A percentile compares a stretch with the other conserved stretches of the same genome.
Conservation (phyloP, 2,113 vertebrate species). For the Cercopithecus mona region DNA sequence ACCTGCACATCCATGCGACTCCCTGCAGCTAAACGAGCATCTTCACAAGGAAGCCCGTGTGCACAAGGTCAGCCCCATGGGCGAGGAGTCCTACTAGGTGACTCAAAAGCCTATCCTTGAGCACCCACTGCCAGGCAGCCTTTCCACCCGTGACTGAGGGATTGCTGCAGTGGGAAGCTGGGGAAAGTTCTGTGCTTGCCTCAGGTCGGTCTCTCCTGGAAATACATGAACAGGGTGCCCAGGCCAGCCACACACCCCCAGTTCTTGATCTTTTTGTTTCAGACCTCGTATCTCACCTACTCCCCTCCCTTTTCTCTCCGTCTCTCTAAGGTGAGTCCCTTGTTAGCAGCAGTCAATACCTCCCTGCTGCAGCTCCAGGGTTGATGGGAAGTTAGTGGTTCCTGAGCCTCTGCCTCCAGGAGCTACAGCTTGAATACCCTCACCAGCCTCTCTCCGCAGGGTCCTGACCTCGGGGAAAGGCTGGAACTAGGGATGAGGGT, state of each 20-base stretch:
- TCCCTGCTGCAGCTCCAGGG: background rate
- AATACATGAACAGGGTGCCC: background rate
- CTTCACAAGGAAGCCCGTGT: background rate
- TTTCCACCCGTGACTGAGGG: background rate
- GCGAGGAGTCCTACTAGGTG: background rate
- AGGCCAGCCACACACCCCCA: background rate
- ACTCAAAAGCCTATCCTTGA: background rate
- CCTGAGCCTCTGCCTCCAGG: background rate
- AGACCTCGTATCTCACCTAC: background rate
- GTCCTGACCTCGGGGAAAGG: background rate
- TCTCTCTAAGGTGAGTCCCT: background rate
- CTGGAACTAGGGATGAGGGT: background rate
- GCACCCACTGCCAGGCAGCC: background rate
- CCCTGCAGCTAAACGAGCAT: background rate
- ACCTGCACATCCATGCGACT: background rate
- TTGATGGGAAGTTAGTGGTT: background rate
- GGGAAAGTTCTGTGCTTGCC: background rate
- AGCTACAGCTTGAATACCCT: background rate
- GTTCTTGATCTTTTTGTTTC: background rate
- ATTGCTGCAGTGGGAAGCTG: background rate
- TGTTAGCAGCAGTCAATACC: background rate
- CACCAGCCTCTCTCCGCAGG: background rate
- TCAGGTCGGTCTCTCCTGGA: background rate
- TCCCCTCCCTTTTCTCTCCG: background rate
- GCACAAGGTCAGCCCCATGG: background rate